Conservation (phyloP, 1,140 invertebrate species). For the Palaemon carinicauda region DNA sequence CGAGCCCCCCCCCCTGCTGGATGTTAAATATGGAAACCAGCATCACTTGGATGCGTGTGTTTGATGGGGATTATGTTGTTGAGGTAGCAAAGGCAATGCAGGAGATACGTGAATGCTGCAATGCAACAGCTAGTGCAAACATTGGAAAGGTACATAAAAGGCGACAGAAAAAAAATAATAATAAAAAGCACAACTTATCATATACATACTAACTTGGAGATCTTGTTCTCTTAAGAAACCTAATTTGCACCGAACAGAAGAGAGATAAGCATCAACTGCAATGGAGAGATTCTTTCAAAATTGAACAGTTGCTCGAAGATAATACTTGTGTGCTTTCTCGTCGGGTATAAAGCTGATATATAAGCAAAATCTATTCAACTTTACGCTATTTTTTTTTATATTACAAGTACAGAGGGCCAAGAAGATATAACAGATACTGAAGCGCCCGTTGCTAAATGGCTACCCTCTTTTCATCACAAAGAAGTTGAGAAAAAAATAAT, state of each 20-base stretch:
- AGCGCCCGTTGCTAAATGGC: not conserved
- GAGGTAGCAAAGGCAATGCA: slow-evolving; percentile 18
- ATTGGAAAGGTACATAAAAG: not conserved
- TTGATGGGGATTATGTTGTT: slow-evolving; percentile 20
- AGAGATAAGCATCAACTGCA: not conserved
- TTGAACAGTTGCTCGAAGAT: slow-evolving; percentile 2
- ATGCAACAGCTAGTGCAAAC: slow-evolving; percentile 13
- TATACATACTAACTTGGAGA: slow-evolving; percentile 28
- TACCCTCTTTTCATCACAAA: not conserved
- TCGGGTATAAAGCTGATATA: slow-evolving; percentile 7
- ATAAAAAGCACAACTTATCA: not conserved
- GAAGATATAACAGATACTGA: not conserved
- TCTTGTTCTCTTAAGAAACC: slow-evolving; percentile 30
- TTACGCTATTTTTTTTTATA: no score
- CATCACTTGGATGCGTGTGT: not conserved
- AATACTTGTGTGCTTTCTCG: slow-evolving; percentile 29
- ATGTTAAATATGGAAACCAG: slow-evolving; percentile 19
- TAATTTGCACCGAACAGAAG: slow-evolving; percentile 11
- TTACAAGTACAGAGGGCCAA: no score
- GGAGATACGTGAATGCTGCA: not conserved
- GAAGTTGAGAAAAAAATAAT: slow-evolving; percentile 7
- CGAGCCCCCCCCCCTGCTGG: not conserved
- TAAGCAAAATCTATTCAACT: not conserved
- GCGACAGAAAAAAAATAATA: not conserved
- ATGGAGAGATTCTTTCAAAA: slow-evolving; percentile 34